Conservation (phyloP, 2,113 vertebrate genomes). For the Notiomystis cincta region DNA sequence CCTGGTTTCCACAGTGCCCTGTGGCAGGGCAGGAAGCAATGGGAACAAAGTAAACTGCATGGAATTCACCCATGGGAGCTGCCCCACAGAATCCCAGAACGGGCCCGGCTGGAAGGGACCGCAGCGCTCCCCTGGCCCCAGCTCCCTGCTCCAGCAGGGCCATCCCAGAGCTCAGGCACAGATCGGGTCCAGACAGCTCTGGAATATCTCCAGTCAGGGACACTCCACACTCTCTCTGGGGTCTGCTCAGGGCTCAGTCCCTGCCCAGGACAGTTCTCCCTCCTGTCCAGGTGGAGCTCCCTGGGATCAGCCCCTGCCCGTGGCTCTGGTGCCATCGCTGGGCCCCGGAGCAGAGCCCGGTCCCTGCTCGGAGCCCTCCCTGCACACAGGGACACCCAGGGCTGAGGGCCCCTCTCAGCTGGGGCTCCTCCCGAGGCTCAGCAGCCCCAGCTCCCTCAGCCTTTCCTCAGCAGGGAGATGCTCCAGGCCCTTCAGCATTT, state of each 20-base stretch:
- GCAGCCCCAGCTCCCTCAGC: neutral
- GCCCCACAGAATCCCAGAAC: neutral
- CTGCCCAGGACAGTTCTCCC: neutral
- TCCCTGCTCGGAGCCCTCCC: neutral
- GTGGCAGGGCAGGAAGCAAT: neutral
- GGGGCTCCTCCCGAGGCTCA: neutral
- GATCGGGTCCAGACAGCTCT: neutral
- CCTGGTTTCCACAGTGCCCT: neutral
- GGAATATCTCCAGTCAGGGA: neutral
- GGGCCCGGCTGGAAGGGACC: neutral
- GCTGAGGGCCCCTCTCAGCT: neutral
- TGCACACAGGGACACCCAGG: neutral
- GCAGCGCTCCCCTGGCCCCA: neutral
- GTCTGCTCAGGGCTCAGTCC: neutral
- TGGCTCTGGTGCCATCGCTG: neutral
- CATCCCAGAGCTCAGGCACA: neutral
- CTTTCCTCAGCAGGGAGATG: fast-evolving
- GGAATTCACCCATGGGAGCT: neutral
- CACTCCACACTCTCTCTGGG: neutral
- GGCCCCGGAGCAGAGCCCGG: neutral
- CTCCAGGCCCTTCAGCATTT: neutral
- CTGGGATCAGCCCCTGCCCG: neutral
- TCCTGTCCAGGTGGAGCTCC: neutral
- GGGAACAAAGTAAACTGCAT: neutral
- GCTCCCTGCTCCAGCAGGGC: neutral